A percentile compares a stretch with the other conserved stretches of the same genome.
phyloP scores from a whole-genome alignment of 1,140 invertebrate genomes.

The Marisa cornuarietis region DNA sequence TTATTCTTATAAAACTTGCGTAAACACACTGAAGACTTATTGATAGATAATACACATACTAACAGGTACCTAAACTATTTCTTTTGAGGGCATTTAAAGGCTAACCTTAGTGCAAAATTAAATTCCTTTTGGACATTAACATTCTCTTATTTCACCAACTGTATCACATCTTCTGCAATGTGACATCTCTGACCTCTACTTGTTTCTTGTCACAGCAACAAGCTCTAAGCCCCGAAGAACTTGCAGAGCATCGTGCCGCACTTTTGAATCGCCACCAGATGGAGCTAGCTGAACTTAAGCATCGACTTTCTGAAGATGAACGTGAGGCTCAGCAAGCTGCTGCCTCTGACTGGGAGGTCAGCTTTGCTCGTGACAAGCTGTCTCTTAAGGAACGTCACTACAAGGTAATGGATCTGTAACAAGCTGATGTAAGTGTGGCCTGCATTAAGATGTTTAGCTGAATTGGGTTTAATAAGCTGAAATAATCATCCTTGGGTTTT shows the following conservation, averaged over 20 bases:
- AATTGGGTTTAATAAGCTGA: too few species aligned
- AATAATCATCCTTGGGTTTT: too few species aligned
- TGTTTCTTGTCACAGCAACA: constrained; percentile 48
- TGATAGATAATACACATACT: too few species aligned
- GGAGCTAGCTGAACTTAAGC: constrained; percentile 54
- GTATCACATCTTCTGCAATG: neutral
- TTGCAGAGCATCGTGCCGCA: constrained; percentile 49
- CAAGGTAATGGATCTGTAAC: constrained; percentile 41
- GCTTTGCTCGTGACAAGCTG: constrained; percentile 60
- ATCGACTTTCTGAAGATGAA: constrained; percentile 47
- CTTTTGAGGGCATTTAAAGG: neutral
- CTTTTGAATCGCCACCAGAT: constrained; percentile 59
- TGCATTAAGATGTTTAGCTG: too few species aligned
- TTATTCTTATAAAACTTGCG: too few species aligned
- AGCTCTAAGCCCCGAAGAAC: constrained; percentile 55
- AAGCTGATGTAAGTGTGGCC: too few species aligned
- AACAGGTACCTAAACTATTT: too few species aligned
- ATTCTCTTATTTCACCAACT: neutral
- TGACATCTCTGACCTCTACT: neutral
- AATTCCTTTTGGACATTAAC: neutral
- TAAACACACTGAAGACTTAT: too few species aligned
- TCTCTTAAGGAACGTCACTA: constrained; percentile 62
- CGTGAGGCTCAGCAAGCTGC: constrained; percentile 50
- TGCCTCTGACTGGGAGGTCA: constrained; percentile 58
- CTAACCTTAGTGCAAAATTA: neutral